These are phyloP conservation scores for Eupithecia dodoneata DNA, from an alignment of 2,888 invertebrate genomes.

Conservation along the genomic window DNA sequence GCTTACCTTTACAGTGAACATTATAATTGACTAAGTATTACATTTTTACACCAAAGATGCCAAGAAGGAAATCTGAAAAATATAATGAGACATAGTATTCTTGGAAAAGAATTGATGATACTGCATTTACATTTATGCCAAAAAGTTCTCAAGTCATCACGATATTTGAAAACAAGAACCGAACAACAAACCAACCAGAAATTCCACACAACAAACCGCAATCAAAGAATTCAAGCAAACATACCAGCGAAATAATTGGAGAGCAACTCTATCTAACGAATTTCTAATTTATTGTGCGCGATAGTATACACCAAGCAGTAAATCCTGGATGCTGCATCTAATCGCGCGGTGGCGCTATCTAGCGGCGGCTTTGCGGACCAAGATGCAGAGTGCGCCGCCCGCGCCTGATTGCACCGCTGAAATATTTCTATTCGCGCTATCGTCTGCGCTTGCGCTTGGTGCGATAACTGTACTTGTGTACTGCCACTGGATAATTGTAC, in stretches of 20 bases:
- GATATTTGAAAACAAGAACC: not conserved
- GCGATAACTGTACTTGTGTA: constrained; percentile 32
- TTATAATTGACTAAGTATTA: not conserved
- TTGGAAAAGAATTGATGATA: not conserved
- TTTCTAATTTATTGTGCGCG: constrained; percentile 82
- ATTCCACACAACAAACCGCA: constrained; percentile 30
- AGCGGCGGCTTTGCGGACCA: constrained; percentile 77
- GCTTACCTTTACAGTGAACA: too few species aligned
- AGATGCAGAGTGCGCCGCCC: constrained; percentile 74
- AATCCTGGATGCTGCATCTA: constrained; percentile 80
- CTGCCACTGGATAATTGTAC: constrained; percentile 7
- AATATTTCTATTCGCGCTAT: constrained; percentile 71
- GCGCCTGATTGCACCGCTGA: constrained; percentile 46
- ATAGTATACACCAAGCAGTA: constrained; percentile 73
- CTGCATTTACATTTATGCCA: not conserved
- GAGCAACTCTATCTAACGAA: constrained; percentile 82
- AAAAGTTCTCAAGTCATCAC: not conserved
- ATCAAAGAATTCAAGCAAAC: constrained; percentile 42
- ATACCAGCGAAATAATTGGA: constrained; percentile 74
- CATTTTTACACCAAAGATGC: not conserved
- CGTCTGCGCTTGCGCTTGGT: constrained; percentile 42
- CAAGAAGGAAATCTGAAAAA: not conserved
- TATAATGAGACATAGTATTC: not conserved
- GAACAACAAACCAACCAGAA: not conserved
- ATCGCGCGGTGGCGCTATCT: constrained; percentile 75